Evolutionary conservation across 2,113 vertebrate genomes (phyloP), one percentile per base, ranked within the genome.

Genomic region (Danionella cerebrum): DNA sequence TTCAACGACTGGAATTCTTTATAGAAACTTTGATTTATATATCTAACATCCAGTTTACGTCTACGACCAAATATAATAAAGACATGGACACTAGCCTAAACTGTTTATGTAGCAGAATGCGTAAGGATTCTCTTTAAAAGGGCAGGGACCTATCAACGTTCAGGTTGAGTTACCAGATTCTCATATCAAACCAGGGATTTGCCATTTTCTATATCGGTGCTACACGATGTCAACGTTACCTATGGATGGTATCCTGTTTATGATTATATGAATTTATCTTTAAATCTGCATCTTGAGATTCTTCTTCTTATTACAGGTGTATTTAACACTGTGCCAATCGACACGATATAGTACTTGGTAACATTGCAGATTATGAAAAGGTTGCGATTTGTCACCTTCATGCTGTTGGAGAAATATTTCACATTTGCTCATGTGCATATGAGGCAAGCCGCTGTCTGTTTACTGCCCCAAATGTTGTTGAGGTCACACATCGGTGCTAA

Each of bases 161-260:
- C n/a, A 48, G 5, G 6, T 19, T 2, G 7, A 67, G 1, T 29
- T 36, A 13, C 62, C 29, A 19, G 16, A 39, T 67, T 66, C 14
- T 42, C 36, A 16, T 35, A 24, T 51, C 57, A 21, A 60, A 21
- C 42, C 50, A 62, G 47, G 62, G 54, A 70, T 67, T 47, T 50
- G 63, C 63, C 68, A 67, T 67, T 57, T 55, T 55, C 42, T 45
- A 3, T 13, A 51, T 2, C 2, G 69, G 73, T 75, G 73, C 69
- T 75, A 67, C 55, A 51, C 35, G 16, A 7, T 21, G 58, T 42
- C 58, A 44, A 33, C 27, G 27, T 50, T 35, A 51, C 48, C 16
- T 10, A 51, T 36, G 54, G 54, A 16, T 31, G 33, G n/a, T 33
- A 22, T 60, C 58, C 66, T 54, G 52, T 55, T 72, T 22, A 8